Evolutionary conservation across 2,113 vertebrate species (phyloP), one percentile per base, ranked within the genome.

Genomic region (Seriola aureovittata): DNA sequence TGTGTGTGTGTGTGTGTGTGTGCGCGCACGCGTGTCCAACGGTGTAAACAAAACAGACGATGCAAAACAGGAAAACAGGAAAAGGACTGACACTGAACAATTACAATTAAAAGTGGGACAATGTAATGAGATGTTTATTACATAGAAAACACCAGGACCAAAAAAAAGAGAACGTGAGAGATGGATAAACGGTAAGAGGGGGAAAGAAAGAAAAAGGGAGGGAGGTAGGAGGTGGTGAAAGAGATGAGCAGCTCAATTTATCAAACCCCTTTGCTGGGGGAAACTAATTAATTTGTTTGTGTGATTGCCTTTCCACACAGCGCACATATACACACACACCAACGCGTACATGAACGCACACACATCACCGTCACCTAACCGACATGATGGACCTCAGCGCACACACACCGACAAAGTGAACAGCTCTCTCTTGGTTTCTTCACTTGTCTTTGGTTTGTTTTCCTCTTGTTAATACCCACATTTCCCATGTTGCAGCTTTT

Each of bases 251-350:
- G 89, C 80, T 93, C 90, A 93, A 94, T 95, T 95, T 91, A 93
- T 94, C 93, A 95, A 95, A 89, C 81, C 88, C 72, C 86, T 92
- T 94, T 91, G 87, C 90, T 88, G 76, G 80, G 89, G 78, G 89
- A 90, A 91, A 89, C 92, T 94, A 96, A 96, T 96, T 95, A 93
- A 95, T 96, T 95, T 95, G 95, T 96, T 95, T 96, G 93, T 94
- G 91, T 94, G 94, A 95, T 95, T 96, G 94, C 87, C 93, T 94
- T 94, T 91, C 75, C 70, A 85, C 82, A 78, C 75, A 72, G 69
- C 5, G 44, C 36, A 73, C 65, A 73, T 46, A 71, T 5, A 66
- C 64, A 57, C 40, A 23, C 63, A 58, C 65, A 11, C 75, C 42
- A 13, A 67, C 69, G 12, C 32, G 7, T 60, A 64, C 65, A 67